Base-by-base conservation (phyloP, 2,888 invertebrate species). In the Calliopum simillimum region DNA sequence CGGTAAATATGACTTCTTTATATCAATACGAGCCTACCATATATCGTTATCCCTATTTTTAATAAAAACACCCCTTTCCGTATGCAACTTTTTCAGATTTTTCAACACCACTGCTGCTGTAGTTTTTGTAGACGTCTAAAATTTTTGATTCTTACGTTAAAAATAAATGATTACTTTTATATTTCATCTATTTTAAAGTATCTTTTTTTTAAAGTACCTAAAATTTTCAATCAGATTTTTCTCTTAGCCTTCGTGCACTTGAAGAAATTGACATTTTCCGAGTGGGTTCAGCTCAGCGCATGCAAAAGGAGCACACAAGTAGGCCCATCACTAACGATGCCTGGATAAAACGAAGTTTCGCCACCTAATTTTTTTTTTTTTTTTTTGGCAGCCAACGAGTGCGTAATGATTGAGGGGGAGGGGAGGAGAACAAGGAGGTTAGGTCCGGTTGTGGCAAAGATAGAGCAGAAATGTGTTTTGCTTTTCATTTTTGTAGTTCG, bases 191-290 rank as follows among this genome's bases (percentile, higher is more conserved):
- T n/a, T n/a, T n/a, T n/a, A n/a, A n/a, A n/a, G n/a, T n/a, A 33
- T 3, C 8, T 33, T 33, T 8, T 33, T 8, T 33, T 33, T 33
- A 33, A 33, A n/a, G 2, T 56, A 25, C 55, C 43, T 23, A 16
- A 11, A 43, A 61, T 19, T 19, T 59, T 4, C 56, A 33, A n/a
- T 33, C 56, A 44, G n/a, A 23, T n/a, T 16, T 13, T 23, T 2
- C 3, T 4, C 21, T 6, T 21, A 21, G 14, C 59, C 49, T 47
- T 16, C 5, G 19, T 49, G 67, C 67, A 49, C 67, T 67, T 41
- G 16, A 59, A 58, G 67, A 49, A 67, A 67, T 59, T 59, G 67
- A 67, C 59, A 43, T 49, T 25, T 41, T 13, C 59, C 67, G 49
- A 67, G 59, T 53, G 43, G 55, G 46, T 14, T 11, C 49, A 25